Percentiles rank a stretch among this genome's conserved stretches.
Evolutionary conservation across 2,113 vertebrate species (phyloP).

Genomic region (Pachycephala philippinensis): DNA sequence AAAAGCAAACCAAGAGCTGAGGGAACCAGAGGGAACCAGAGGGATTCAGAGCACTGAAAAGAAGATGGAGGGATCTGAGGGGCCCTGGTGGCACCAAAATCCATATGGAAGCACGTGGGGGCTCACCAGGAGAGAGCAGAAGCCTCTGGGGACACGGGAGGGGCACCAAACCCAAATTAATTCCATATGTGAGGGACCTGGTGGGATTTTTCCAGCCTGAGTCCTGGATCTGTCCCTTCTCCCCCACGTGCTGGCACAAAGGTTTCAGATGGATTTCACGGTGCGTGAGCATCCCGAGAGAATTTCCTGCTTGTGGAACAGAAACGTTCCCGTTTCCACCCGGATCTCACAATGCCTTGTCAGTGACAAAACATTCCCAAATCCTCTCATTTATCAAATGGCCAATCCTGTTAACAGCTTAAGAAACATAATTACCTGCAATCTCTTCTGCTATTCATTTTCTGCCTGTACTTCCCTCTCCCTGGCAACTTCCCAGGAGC

Average conservation of each 20-base stretch:
- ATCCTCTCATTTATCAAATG: conserved; percentile 81
- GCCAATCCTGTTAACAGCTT: conserved; percentile 82
- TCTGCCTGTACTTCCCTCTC: conserved; percentile 53
- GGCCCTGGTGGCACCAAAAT: not conserved
- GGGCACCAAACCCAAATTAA: not conserved
- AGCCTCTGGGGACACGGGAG: not conserved
- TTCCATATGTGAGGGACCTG: not conserved
- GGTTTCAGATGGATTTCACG: conserved; percentile 66
- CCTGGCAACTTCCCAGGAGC: conserved; percentile 68
- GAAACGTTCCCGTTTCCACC: conserved; percentile 63
- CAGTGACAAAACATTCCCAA: conserved; percentile 80
- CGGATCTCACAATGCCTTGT: conserved; percentile 73
- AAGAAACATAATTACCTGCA: conserved; percentile 81
- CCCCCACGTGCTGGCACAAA: not conserved
- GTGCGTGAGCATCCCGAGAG: conserved; percentile 47
- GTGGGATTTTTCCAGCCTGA: not conserved
- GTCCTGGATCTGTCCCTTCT: not conserved
- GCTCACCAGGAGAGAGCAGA: not conserved
- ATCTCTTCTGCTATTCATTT: conserved; percentile 77
- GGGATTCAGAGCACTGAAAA: not conserved
- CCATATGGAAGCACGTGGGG: not conserved
- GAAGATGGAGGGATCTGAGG: not conserved
- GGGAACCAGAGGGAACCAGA: not conserved
- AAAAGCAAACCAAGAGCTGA: not conserved
- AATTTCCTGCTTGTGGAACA: conserved; percentile 61